These are phyloP conservation scores for Lasioglossum albipes DNA, from an alignment of 1,140 invertebrate species.

Conservation along the genomic window DNA sequence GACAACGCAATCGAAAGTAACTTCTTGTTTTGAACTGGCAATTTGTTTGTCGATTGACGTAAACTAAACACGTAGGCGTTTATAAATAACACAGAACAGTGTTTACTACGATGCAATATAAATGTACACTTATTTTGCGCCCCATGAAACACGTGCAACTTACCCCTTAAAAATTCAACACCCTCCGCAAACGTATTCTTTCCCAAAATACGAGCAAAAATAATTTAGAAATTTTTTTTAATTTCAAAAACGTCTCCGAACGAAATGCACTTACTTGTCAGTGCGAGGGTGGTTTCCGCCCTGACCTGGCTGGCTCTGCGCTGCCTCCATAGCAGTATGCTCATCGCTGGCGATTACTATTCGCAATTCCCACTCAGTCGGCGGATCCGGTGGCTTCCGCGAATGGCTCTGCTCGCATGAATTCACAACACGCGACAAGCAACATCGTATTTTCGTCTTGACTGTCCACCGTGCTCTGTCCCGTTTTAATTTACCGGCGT, in stretches of 20 bases:
- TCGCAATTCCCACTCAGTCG: not conserved
- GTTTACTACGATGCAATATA: too few relatives aligned
- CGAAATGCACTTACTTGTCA: constrained; percentile 59
- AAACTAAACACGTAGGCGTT: not conserved
- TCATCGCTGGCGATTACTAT: constrained; percentile 51
- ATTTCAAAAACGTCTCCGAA: too few relatives aligned
- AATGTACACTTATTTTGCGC: too few relatives aligned
- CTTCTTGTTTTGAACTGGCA: not conserved
- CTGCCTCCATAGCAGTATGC: constrained; percentile 71
- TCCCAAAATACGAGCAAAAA: too few relatives aligned
- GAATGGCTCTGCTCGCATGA: not conserved
- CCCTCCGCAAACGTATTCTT: too few relatives aligned
- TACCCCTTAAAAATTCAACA: too few relatives aligned
- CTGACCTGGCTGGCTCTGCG: constrained; percentile 60
- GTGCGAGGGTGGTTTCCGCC: constrained; percentile 47
- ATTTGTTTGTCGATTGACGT: not conserved
- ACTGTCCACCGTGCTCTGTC: not conserved
- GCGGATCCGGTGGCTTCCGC: not conserved
- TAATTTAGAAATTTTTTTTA: too few relatives aligned
- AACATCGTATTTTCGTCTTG: not conserved
- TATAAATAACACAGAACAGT: too few relatives aligned
- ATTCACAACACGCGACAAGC: not conserved
- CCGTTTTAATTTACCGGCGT: not conserved
- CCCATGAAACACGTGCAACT: too few relatives aligned
- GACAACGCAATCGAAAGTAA: not conserved